Conservation (phyloP, 1,140 invertebrate genomes). For the Leptinotarsa texana region DNA sequence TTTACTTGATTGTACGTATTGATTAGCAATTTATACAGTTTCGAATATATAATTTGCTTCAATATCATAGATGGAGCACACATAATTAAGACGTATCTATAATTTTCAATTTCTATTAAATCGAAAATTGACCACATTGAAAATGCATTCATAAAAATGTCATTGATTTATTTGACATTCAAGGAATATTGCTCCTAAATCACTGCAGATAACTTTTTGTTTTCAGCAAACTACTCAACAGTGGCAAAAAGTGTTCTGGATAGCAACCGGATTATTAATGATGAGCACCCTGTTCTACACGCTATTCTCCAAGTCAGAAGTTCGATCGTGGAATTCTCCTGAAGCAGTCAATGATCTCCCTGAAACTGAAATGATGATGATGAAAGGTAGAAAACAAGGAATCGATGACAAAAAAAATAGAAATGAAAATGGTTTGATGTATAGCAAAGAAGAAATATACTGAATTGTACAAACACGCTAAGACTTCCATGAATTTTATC, state of each 20-base stretch:
- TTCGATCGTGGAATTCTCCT: constrained; percentile 67
- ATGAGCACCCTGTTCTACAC: constrained; percentile 61
- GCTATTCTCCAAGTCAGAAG: constrained; percentile 63
- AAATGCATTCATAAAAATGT: too few relatives aligned
- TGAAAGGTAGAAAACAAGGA: constrained; percentile 8
- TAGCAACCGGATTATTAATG: constrained; percentile 60
- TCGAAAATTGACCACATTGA: too few relatives aligned
- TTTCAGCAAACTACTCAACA: constrained; percentile 68
- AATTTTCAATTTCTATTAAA: too few relatives aligned
- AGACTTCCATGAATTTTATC: too few relatives aligned
- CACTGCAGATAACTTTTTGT: constrained; percentile 18
- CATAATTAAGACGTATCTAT: too few relatives aligned
- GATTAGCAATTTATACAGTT: too few relatives aligned
- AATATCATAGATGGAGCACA: too few relatives aligned
- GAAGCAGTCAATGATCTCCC: constrained; percentile 30
- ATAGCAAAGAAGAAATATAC: constrained; percentile 13
- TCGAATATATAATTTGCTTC: too few relatives aligned
- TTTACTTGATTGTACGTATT: too few relatives aligned
- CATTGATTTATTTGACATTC: too few relatives aligned
- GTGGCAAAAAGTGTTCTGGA: constrained; percentile 69
- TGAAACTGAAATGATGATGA: constrained; percentile 38
- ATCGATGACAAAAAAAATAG: neutral
- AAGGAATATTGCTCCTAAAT: too few relatives aligned
- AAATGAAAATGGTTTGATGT: neutral
- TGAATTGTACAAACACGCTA: neutral